Conservation (phyloP, 2,113 vertebrate genomes). For the Poeciliopsis occidentalis region DNA sequence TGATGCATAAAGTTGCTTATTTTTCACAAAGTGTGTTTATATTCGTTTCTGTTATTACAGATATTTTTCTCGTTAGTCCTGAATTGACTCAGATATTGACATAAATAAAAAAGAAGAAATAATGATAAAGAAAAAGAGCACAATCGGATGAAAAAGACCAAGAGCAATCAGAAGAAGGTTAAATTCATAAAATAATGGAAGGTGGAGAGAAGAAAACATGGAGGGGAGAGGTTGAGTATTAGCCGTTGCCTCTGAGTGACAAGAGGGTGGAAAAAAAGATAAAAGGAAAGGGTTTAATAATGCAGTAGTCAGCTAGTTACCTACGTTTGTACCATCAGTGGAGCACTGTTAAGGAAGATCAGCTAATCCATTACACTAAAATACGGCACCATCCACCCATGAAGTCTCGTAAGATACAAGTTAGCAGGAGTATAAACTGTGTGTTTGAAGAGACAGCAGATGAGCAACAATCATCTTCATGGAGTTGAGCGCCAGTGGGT, state of each 20-base stretch:
- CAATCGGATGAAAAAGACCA: slow-evolving; percentile 8
- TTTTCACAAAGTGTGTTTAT: not conserved
- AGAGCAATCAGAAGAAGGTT: slow-evolving; percentile 12
- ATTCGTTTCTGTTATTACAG: not conserved
- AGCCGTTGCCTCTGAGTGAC: slow-evolving; percentile 23
- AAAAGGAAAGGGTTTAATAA: slow-evolving; percentile 72
- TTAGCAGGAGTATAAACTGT: too few relatives aligned
- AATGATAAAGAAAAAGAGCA: not conserved
- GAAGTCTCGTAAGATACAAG: too few relatives aligned
- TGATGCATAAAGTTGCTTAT: not conserved
- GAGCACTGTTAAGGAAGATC: slow-evolving; percentile 50
- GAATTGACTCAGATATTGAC: slow-evolving; percentile 18
- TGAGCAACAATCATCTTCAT: too few relatives aligned
- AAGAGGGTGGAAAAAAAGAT: slow-evolving; percentile 52
- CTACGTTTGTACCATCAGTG: slow-evolving; percentile 45
- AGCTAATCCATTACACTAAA: slow-evolving; percentile 28
- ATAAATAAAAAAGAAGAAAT: slow-evolving; percentile 13
- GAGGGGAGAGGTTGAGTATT: slow-evolving; percentile 31
- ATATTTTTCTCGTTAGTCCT: not conserved
- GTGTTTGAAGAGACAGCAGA: too few relatives aligned
- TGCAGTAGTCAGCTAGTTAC: slow-evolving; percentile 66
- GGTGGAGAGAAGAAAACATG: slow-evolving; percentile 23
- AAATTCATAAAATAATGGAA: slow-evolving; percentile 41
- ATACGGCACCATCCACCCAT: not conserved
- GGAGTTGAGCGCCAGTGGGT: too few relatives aligned